These are phyloP conservation scores for Trissoscelio sp. DNA, from an alignment of 2,888 invertebrate species.

Conservation along the genomic window DNA sequence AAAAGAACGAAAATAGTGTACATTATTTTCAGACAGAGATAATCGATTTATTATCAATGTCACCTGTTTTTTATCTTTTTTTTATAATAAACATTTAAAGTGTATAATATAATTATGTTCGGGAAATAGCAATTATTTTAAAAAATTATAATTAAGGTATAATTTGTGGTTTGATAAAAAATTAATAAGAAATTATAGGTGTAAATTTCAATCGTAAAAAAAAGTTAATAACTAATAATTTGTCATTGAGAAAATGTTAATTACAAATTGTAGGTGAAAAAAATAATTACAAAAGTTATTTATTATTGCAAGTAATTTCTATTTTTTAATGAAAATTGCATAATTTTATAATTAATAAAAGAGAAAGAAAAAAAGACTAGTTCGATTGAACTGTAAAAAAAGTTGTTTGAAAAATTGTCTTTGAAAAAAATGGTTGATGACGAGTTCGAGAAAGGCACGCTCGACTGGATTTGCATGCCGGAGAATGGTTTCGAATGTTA, in stretches of 20 bases:
- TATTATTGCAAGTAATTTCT: too few relatives aligned
- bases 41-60: not conserved
- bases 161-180: not conserved
- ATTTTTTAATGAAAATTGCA: too few relatives aligned
- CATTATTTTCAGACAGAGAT: slow-evolving; percentile 6
- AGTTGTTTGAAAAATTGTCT: too few relatives aligned
- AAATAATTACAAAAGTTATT: not conserved
- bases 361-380: too few relatives aligned
- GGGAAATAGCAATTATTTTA: not conserved
- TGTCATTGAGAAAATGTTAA: not conserved
- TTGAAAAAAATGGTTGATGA: slow-evolving; percentile 2
- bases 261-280: not conserved
- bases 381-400: too few relatives aligned
- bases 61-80: not conserved
- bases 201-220: too few relatives aligned
- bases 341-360: too few relatives aligned
- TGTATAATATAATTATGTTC: not conserved
- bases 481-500: slow-evolving; percentile 51
- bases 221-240: too few relatives aligned
- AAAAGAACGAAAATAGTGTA: slow-evolving; percentile 1
- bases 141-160: not conserved
- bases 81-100: not conserved
- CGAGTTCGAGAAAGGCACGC: slow-evolving; percentile 14
- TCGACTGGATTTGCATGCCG: slow-evolving; percentile 41
- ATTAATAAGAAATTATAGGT: too few relatives aligned